Conservation (phyloP, 2,797 vertebrate species). For the Tenualosa ilisha region DNA sequence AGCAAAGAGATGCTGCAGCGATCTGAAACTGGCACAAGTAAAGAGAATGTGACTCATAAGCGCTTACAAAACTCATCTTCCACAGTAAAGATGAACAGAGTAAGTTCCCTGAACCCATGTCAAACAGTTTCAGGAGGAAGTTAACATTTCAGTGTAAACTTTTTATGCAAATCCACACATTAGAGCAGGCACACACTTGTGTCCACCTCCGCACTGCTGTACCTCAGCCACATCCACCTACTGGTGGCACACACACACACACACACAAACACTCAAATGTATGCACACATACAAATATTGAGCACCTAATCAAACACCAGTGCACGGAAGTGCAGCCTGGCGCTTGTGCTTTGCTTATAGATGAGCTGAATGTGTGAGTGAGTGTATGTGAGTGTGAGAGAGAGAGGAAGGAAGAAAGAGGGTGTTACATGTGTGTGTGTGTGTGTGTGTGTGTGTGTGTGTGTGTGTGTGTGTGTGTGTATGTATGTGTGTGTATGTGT, state of each 20-base stretch:
- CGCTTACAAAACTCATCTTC: background rate
- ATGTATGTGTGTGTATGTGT: slow-evolving; percentile 20
- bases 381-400: background rate
- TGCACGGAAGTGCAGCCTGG: background rate
- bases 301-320: background rate
- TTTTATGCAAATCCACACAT: background rate
- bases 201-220: background rate
- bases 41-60: background rate
- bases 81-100: background rate
- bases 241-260: background rate
- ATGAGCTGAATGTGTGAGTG: background rate
- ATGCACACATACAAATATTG: background rate
- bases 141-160: background rate
- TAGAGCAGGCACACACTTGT: background rate
- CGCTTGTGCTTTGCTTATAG: background rate
- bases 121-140: slow-evolving; percentile 1
- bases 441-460: background rate
- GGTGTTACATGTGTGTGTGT: background rate
- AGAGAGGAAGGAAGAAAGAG: too few relatives aligned
- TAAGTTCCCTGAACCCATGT: background rate
- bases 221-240: background rate
- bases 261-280: background rate
- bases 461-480: background rate
- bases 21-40: background rate
- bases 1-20: background rate